These are phyloP conservation scores for Eurosta solidaginis DNA, from an alignment of 1,140 invertebrate species.

Conservation along the genomic window DNA sequence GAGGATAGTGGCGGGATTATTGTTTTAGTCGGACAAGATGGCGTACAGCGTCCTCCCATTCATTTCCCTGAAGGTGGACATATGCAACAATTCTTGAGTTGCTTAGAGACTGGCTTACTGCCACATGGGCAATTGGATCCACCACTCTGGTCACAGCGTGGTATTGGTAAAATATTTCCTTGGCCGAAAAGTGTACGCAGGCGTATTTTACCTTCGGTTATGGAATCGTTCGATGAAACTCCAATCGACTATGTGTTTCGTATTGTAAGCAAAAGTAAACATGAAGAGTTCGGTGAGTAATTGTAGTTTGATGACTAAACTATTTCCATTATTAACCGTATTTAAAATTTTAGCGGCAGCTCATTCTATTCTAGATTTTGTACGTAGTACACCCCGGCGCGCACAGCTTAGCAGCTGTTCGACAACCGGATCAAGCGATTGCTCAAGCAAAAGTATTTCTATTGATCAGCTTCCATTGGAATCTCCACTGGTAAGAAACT, in stretches of 20 bases:
- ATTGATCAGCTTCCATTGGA: slow-evolving; percentile 54
- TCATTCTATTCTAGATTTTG: slow-evolving; percentile 56
- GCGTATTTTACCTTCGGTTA: slow-evolving; percentile 64
- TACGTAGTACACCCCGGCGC: slow-evolving; percentile 52
- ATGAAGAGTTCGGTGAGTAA: slow-evolving; percentile 73
- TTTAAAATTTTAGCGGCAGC: slow-evolving; percentile 44
- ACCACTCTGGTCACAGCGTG: slow-evolving; percentile 86
- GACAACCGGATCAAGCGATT: slow-evolving; percentile 58
- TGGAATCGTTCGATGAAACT: slow-evolving; percentile 68
- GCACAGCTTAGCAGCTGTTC: slow-evolving; percentile 58
- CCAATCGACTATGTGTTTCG: slow-evolving; percentile 88
- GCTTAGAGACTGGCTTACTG: slow-evolving; percentile 84
- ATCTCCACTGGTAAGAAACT: slow-evolving; percentile 41
- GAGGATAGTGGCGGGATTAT: slow-evolving; percentile 78
- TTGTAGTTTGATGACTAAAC: background rate
- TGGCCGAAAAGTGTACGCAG: slow-evolving; percentile 69
- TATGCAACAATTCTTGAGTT: slow-evolving; percentile 86
- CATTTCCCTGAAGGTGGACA: slow-evolving; percentile 92
- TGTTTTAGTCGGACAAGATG: slow-evolving; percentile 91
- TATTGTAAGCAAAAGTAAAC: slow-evolving; percentile 78
- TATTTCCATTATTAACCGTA: background rate
- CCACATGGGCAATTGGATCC: slow-evolving; percentile 91
- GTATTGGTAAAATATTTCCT: slow-evolving; percentile 80
- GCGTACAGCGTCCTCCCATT: slow-evolving; percentile 89
- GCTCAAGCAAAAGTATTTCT: slow-evolving; percentile 58